Base-by-base conservation (phyloP, 1,140 invertebrate genomes). In the Orchesella cincta region DNA sequence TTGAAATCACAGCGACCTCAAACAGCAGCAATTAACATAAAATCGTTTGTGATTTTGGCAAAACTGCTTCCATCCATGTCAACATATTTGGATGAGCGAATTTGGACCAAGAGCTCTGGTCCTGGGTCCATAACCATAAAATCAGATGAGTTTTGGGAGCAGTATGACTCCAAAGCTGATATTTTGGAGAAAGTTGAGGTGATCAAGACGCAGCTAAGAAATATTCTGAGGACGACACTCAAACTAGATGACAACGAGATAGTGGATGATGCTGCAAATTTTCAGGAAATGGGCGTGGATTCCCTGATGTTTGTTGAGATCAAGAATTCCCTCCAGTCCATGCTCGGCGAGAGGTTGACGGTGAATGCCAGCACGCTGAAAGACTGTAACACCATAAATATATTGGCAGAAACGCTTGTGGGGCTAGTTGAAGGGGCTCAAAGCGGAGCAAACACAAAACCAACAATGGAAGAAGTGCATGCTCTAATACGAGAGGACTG, bases 221-320 rank as follows among this genome's bases (percentile, higher is more conserved):
- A 5, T 23, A 34, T 71, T 14, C 5, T 71, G 5, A 12, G 29
- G 16, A 2, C 8, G 18, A 29, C 34, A 14, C 67, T 71, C 12
- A 16, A 26, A 16, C 16, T 71, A 29, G 67, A 71, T 31, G 67
- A 8, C 2, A 26, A 71, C 16, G 34, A 71, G 29, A 12, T 23
- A 57, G 31, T 71, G 16, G 18, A 16, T 20, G 34, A 71, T 20
- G 14, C 16, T 31, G 29, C 3, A 5, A 71, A 71, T 23, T 16
- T 71, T 8, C 8, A 31, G 18, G 67, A 71, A 5, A 16, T 71
- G 12, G 67, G 67, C 31, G 29, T 71, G 67, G 67, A 71, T 33
- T 71, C 67, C 16, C 34, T 71, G 12, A 71, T 71, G 67, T 34
- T 71, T 5, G 31, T 71, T 33, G 67, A 71, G 67, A 5, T 71